Percentiles rank a stretch among this genome's conserved stretches.
phyloP scores from a whole-genome alignment of 2,113 vertebrate genomes.

The Natator depressus region DNA sequence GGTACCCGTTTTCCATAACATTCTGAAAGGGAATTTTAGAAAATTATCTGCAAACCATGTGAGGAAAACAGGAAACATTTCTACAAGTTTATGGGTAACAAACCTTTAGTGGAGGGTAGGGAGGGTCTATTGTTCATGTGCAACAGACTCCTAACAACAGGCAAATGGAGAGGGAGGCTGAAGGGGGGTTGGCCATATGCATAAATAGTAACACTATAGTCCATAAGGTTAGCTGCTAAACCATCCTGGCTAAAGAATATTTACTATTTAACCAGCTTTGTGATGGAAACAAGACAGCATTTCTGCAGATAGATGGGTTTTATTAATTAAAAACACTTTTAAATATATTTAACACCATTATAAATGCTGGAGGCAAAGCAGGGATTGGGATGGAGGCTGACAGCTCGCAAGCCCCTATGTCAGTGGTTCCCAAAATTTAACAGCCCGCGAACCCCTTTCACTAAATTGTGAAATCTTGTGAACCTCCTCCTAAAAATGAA shows the following conservation, averaged over 20 bases:
- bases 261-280: background rate
- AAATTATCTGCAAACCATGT: background rate
- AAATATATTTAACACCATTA: too few species aligned
- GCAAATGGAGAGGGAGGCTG: background rate
- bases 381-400: too few species aligned
- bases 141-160: background rate
- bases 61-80: conserved; percentile 5
- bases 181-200: background rate
- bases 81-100: background rate
- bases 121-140: background rate
- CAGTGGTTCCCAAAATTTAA: too few species aligned
- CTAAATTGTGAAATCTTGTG: too few species aligned
- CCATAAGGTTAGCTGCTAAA: background rate
- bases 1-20: background rate
- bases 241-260: conserved; percentile 41
- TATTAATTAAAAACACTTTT: too few species aligned
- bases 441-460: too few species aligned
- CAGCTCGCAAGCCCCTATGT: too few species aligned
- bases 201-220: background rate
- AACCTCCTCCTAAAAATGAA: too few species aligned
- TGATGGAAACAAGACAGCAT: conserved; percentile 27
- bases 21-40: background rate
- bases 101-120: background rate
- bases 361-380: too few species aligned
- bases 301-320: conserved; percentile 43